Conservation (phyloP, 2,797 vertebrate genomes). For the Coccyzus lansbergi region DNA sequence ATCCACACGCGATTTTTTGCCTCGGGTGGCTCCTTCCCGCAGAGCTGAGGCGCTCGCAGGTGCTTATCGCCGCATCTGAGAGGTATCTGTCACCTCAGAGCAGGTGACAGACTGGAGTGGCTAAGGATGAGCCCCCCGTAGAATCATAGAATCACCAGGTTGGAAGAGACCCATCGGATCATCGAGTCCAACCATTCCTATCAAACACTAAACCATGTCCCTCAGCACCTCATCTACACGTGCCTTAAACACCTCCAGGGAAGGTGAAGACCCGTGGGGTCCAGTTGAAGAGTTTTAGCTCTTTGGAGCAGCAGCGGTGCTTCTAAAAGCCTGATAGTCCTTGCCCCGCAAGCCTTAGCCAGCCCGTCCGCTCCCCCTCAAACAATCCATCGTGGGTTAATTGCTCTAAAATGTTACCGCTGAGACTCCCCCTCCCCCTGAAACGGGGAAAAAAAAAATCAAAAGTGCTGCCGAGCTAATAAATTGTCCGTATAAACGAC, state of each 20-base stretch:
- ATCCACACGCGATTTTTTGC: background rate
- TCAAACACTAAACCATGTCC: too few species aligned
- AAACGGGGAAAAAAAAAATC: background rate
- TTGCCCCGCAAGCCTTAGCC: too few species aligned
- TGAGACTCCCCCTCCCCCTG: background rate
- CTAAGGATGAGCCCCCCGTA: background rate
- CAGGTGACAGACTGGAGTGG: accelerated
- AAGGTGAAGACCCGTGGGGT: too few species aligned
- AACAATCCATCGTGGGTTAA: background rate
- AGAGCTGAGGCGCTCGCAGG: too few species aligned
- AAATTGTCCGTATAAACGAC: background rate
- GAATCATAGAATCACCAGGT: too few species aligned
- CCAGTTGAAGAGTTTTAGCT: too few species aligned
- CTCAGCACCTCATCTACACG: too few species aligned
- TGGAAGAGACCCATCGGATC: too few species aligned
- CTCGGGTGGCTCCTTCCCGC: too few species aligned
- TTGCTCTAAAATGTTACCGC: background rate
- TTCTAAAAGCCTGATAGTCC: accelerated
- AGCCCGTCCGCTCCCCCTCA: too few species aligned
- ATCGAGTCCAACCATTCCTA: too few species aligned
- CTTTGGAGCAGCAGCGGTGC: accelerated
- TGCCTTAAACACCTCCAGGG: too few species aligned
- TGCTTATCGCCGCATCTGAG: background rate
- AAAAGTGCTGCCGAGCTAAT: background rate
- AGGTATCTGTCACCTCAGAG: background rate